Evolutionary conservation across 1,140 invertebrate genomes (phyloP).

Genomic region (Galleria mellonella): DNA sequence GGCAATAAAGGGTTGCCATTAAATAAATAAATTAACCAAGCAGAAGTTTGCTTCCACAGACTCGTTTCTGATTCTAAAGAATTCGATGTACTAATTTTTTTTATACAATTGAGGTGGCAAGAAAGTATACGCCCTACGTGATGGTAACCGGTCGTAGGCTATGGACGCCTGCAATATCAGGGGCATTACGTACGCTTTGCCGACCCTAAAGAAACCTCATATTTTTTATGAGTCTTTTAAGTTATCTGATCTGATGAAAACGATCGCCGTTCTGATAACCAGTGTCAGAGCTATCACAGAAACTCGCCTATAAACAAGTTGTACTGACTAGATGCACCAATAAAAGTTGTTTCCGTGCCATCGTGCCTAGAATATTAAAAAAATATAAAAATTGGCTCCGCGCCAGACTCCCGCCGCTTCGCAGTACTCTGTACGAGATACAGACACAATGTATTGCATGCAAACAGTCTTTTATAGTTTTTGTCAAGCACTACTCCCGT

Average conservation of each 20-base stretch:
- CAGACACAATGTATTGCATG: constrained; percentile 27
- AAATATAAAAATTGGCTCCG: constrained; percentile 27
- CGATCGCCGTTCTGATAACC: constrained; percentile 9
- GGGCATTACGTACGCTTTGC: no score
- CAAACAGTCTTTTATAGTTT: constrained; percentile 38
- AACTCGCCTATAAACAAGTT: constrained; percentile 11
- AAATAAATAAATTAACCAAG: constrained; percentile 4
- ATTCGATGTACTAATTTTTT: neutral
- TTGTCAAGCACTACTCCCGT: constrained; percentile 21
- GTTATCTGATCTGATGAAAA: constrained; percentile 5
- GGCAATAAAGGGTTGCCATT: neutral
- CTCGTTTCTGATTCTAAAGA: neutral
- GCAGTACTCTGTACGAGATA: constrained; percentile 9
- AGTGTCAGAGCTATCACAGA: constrained; percentile 6
- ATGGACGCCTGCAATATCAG: no score
- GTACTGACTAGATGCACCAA: constrained; percentile 35
- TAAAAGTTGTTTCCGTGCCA: constrained; percentile 37
- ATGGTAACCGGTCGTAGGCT: no score
- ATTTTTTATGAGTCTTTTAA: constrained; percentile 13
- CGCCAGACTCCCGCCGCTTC: constrained; percentile 16
- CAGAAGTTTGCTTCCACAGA: constrained; percentile 6
- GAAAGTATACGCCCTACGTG: no score
- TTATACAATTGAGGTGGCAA: no score
- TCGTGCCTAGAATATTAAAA: constrained; percentile 36
- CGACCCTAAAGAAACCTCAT: no score